Conservation (phyloP, 1,140 invertebrate genomes). For the Dendrolimus punctatus region DNA sequence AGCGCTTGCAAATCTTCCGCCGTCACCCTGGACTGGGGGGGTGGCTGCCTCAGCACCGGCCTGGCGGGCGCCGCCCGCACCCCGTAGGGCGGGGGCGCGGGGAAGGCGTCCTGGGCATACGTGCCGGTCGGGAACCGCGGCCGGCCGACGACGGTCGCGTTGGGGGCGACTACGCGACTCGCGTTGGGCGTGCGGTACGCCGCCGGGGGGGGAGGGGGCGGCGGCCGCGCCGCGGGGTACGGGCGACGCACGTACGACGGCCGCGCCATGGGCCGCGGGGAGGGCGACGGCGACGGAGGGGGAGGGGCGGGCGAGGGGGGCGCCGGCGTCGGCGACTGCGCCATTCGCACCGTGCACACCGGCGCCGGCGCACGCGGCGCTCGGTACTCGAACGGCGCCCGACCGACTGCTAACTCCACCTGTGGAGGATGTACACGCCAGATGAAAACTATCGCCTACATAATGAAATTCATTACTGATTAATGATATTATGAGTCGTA, state of each 20-base stretch:
- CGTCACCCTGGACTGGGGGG: constrained; percentile 34
- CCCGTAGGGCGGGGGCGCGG: constrained; percentile 35
- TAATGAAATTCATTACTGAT: neutral
- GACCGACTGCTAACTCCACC: constrained; percentile 60
- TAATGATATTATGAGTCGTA: neutral
- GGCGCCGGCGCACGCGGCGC: constrained; percentile 26
- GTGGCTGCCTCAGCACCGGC: constrained; percentile 21
- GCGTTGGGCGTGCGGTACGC: constrained; percentile 29
- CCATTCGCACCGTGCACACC: constrained; percentile 58
- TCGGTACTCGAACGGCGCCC: constrained; percentile 60
- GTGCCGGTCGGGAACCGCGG: constrained; percentile 34
- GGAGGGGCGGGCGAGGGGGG: constrained; percentile 19
- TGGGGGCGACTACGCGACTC: constrained; percentile 9
- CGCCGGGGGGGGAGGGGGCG: constrained; percentile 19
- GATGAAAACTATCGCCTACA: neutral
- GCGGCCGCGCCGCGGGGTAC: constrained; percentile 16
- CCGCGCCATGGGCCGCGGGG: constrained; percentile 22
- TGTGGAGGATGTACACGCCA: constrained; percentile 7
- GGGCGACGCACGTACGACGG: constrained; percentile 26
- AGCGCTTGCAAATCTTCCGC: constrained; percentile 65
- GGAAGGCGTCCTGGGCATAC: constrained; percentile 35
- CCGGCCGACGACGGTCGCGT: constrained; percentile 33
- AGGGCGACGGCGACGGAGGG: constrained; percentile 25
- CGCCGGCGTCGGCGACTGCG: constrained; percentile 49
- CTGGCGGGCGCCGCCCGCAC: constrained; percentile 28